Evolutionary conservation across 1,140 invertebrate genomes (phyloP).

Genomic region (Diabrotica undecimpunctata): DNA sequence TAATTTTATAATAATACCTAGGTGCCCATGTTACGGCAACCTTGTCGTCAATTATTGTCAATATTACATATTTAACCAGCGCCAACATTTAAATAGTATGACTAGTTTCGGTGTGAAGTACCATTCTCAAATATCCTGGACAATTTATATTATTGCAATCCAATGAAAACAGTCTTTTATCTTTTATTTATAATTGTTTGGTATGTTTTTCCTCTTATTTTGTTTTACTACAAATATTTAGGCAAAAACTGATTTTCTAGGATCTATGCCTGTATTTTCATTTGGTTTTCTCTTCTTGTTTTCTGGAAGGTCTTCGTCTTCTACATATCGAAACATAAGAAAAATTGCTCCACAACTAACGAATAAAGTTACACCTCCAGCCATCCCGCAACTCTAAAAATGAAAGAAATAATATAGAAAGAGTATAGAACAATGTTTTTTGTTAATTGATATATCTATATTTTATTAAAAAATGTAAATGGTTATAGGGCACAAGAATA

Average conservation of each 20-base stretch:
- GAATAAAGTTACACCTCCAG: slow-evolving; percentile 18
- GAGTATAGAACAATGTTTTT: background rate
- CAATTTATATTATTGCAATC: too few relatives aligned
- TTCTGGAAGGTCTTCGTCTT: slow-evolving; percentile 8
- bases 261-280: background rate
- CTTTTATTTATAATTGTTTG: too few relatives aligned
- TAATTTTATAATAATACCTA: too few relatives aligned
- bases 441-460: slow-evolving; percentile 3
- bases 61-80: too few relatives aligned
- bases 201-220: too few relatives aligned
- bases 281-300: background rate
- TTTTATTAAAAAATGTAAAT: background rate
- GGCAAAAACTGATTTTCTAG: slow-evolving; percentile 25
- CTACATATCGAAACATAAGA: slow-evolving; percentile 27
- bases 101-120: too few relatives aligned
- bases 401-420: background rate
- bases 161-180: too few relatives aligned
- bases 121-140: too few relatives aligned
- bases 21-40: too few relatives aligned
- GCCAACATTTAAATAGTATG: too few relatives aligned
- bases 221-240: background rate
- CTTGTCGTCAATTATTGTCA: too few relatives aligned
- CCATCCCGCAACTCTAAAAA: slow-evolving; percentile 22
- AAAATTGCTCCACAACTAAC: slow-evolving; percentile 28
- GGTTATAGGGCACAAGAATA: background rate